Conservation (phyloP, 2,113 vertebrate species). For the Phrynosoma blainvillii region DNA sequence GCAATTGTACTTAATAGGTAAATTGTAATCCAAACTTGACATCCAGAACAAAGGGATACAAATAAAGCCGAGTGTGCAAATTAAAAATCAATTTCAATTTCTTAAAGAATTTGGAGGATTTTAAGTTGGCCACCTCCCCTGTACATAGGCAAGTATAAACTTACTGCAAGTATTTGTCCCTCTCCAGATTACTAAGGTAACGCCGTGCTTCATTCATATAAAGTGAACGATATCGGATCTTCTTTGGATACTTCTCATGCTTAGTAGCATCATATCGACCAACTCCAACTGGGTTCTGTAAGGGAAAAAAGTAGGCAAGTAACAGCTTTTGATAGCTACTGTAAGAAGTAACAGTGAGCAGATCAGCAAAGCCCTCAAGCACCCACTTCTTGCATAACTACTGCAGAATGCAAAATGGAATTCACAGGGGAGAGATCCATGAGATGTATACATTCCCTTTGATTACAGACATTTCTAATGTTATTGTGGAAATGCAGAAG, state of each 20-base stretch:
- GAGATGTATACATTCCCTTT: neutral
- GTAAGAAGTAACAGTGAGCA: neutral
- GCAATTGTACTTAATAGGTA: neutral
- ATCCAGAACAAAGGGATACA: neutral
- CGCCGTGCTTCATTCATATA: slow-evolving; percentile 57
- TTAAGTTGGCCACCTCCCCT: neutral
- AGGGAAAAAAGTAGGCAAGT: neutral
- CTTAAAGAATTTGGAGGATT: neutral
- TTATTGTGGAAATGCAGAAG: neutral
- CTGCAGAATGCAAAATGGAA: neutral
- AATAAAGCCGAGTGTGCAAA: neutral
- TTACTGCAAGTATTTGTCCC: slow-evolving; percentile 72
- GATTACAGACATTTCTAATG: neutral
- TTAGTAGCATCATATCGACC: slow-evolving; percentile 73
- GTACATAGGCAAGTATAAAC: slow-evolving; percentile 23
- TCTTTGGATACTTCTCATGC: slow-evolving; percentile 48
- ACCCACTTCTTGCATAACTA: neutral
- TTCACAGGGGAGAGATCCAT: neutral
- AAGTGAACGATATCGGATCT: slow-evolving; percentile 62
- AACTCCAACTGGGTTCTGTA: slow-evolving; percentile 75
- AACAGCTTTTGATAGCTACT: neutral
- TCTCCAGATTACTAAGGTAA: slow-evolving; percentile 59
- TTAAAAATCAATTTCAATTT: neutral
- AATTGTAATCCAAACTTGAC: neutral
- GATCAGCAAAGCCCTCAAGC: neutral